Evolutionary conservation across 2,113 vertebrate genomes (phyloP).

Genomic region (Calidris pygmaea): DNA sequence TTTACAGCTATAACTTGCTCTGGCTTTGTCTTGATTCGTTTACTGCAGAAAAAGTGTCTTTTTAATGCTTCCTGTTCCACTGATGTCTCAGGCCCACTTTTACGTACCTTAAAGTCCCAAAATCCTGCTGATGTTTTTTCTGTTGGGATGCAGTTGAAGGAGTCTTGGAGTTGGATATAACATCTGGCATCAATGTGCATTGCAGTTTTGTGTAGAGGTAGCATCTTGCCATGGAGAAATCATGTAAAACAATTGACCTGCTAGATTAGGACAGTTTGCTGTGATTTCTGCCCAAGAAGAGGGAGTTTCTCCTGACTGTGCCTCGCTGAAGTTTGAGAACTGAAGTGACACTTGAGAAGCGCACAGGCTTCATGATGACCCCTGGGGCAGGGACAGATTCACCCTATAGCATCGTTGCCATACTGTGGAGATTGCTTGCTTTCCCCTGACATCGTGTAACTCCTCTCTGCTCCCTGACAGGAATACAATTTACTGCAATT

Average conservation of each 20-base stretch:
- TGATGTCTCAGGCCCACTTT: neutral
- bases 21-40: neutral
- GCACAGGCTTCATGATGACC: neutral
- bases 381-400: neutral
- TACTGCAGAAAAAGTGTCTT: neutral
- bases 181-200: neutral
- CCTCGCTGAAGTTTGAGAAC: neutral
- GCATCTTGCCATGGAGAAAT: neutral
- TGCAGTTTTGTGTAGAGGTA: neutral
- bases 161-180: neutral
- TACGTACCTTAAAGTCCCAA: neutral
- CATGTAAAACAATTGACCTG: neutral
- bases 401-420: neutral
- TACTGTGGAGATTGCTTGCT: neutral
- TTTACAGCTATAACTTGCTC: neutral
- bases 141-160: neutral
- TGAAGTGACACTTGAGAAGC: neutral
- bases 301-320: neutral
- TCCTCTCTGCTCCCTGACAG: conserved; percentile 51
- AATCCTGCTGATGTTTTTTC: neutral
- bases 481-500: conserved; percentile 68
- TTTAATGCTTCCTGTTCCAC: neutral
- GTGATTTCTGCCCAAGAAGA: neutral
- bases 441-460: neutral
- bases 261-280: neutral